Conservation (phyloP, 1,140 invertebrate genomes). For the Drosophila dunni region DNA sequence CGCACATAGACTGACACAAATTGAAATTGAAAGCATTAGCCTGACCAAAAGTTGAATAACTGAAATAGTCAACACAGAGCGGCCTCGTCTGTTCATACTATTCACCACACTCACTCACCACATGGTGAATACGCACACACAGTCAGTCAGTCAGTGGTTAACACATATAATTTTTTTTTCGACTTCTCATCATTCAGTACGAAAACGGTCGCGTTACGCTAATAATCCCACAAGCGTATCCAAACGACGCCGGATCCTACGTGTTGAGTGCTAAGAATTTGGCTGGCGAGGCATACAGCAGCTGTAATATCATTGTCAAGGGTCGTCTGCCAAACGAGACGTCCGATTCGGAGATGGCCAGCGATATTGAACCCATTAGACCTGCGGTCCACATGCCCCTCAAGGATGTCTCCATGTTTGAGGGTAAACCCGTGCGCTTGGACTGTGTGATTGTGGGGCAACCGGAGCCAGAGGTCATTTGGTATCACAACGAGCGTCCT, state of each 20-base stretch:
- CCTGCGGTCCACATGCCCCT: constrained; percentile 90
- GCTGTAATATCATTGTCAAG: constrained; percentile 89
- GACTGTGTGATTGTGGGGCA: constrained; percentile 93
- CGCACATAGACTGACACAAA: constrained; percentile 45
- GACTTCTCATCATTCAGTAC: constrained; percentile 85
- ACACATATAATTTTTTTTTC: constrained; percentile 74
- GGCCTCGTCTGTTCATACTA: background rate
- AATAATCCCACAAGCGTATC: constrained; percentile 88
- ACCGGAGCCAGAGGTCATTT: constrained; percentile 94
- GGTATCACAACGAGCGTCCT: constrained; percentile 93
- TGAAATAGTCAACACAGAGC: constrained; percentile 19
- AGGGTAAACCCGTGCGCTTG: constrained; percentile 89
- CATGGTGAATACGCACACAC: constrained; percentile 48
- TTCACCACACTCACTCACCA: constrained; percentile 44
- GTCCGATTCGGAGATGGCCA: constrained; percentile 89
- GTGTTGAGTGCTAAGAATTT: constrained; percentile 88
- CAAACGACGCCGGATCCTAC: constrained; percentile 90
- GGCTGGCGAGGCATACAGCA: constrained; percentile 87
- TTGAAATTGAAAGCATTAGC: constrained; percentile 55
- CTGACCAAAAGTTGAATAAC: constrained; percentile 20
- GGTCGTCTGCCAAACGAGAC: constrained; percentile 89
- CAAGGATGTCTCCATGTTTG: constrained; percentile 88
- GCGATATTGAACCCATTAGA: constrained; percentile 89
- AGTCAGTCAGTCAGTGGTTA: constrained; percentile 5
- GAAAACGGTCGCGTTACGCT: constrained; percentile 88